These are phyloP conservation scores for Cinclus cinclus DNA, from an alignment of 2,113 vertebrate genomes.

Conservation along the genomic window DNA sequence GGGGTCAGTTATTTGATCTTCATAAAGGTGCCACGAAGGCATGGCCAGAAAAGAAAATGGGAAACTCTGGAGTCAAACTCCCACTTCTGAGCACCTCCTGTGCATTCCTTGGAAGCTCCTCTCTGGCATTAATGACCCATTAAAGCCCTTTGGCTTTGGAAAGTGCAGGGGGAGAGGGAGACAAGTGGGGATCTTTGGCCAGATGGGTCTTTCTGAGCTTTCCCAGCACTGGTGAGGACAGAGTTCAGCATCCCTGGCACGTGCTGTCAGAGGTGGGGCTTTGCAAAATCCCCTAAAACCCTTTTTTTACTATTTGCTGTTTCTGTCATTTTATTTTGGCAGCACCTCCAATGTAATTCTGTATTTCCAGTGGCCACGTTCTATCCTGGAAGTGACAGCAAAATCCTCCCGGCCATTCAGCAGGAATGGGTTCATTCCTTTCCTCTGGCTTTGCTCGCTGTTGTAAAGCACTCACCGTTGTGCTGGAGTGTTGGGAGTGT, in stretches of 20 bases:
- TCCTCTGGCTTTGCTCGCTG: neutral
- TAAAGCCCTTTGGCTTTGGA: neutral
- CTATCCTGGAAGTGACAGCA: slow-evolving; percentile 6
- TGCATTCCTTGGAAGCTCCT: neutral
- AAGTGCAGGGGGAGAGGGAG: neutral
- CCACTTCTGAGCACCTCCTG: neutral
- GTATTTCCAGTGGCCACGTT: neutral
- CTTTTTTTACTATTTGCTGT: neutral
- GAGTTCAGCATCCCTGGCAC: neutral
- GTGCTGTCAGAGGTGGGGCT: accelerated
- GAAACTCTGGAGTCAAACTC: neutral
- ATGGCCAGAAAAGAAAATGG: neutral
- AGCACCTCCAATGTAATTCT: slow-evolving; percentile 1
- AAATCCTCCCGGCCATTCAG: neutral
- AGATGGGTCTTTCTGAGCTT: neutral
- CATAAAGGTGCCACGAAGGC: neutral
- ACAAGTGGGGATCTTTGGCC: accelerated
- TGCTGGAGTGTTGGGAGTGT: neutral
- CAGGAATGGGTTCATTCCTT: neutral
- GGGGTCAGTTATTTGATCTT: neutral
- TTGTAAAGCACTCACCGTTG: neutral
- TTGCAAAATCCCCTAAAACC: neutral
- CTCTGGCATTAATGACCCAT: neutral
- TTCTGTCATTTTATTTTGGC: neutral
- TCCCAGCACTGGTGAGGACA: neutral